Percentiles rank a stretch among this genome's conserved stretches.
Evolutionary conservation across 2,797 vertebrate genomes (phyloP).

Genomic region (Halcyon smyrnensis): DNA sequence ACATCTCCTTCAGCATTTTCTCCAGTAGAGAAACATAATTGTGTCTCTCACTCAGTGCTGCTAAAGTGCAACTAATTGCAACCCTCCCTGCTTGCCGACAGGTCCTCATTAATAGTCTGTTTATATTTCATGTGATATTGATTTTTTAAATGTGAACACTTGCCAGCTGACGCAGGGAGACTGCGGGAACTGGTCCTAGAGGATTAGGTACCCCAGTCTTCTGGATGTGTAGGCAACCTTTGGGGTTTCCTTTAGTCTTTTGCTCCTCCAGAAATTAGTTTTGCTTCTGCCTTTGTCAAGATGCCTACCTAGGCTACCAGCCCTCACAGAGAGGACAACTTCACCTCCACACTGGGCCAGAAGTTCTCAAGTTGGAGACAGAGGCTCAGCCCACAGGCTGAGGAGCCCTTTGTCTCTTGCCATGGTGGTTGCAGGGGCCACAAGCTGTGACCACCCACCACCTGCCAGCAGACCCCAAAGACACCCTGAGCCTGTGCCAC

Average conservation of each 20-base stretch:
- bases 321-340: not conserved
- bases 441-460: not conserved
- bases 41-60: not conserved
- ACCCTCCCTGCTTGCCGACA: constrained; percentile 21
- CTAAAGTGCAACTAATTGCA: constrained; percentile 40
- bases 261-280: not conserved
- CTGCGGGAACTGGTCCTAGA: not conserved
- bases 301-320: not conserved
- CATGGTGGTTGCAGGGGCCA: rapidly evolving
- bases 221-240: not conserved
- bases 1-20: not conserved
- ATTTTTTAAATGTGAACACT: constrained; percentile 30
- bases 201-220: not conserved
- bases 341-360: not conserved
- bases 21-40: not conserved
- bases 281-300: not conserved
- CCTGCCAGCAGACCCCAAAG: not conserved
- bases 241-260: not conserved
- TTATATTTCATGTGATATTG: constrained; percentile 37
- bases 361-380: not conserved
- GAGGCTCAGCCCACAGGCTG: not conserved
- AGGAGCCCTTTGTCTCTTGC: not conserved
- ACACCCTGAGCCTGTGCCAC: rapidly evolving
- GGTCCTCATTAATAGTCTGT: constrained; percentile 33
- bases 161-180: not conserved